phyloP scores from a whole-genome alignment of 2,888 invertebrate species.

The Ormyrus thymus region DNA sequence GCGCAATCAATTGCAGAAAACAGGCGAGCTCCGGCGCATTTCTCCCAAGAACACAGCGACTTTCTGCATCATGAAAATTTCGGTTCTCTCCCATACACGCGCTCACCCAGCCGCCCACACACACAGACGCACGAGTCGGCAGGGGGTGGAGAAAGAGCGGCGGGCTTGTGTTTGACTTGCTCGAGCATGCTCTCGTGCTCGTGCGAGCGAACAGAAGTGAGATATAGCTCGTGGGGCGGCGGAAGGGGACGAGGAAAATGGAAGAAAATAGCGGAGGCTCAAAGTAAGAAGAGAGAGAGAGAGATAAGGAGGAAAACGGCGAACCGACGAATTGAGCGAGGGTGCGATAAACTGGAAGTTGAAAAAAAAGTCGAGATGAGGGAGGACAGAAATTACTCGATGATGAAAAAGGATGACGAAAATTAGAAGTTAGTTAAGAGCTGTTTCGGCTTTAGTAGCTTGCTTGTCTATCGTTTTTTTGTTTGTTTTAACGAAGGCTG shows the following conservation, averaged over 20 bases:
- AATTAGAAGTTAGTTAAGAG: neutral
- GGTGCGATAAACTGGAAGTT: slow-evolving; percentile 20
- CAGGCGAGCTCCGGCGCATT: too few relatives aligned
- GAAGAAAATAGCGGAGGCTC: slow-evolving; percentile 39
- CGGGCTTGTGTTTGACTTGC: slow-evolving; percentile 43
- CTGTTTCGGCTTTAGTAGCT: too few relatives aligned
- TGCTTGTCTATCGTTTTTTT: neutral
- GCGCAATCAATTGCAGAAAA: too few relatives aligned
- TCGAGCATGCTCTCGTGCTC: slow-evolving; percentile 35
- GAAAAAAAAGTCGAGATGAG: neutral
- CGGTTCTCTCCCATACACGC: neutral
- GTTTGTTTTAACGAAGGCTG: neutral
- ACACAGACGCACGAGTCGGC: neutral
- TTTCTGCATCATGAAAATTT: slow-evolving; percentile 2
- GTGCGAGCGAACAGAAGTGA: slow-evolving; percentile 42
- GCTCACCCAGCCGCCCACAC: neutral
- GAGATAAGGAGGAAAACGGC: slow-evolving; percentile 36
- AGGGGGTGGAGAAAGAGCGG: neutral
- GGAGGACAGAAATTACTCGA: neutral
- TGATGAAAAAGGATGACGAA: neutral
- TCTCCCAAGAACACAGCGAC: too few relatives aligned
- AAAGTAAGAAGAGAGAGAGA: slow-evolving; percentile 40
- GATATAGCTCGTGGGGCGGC: slow-evolving; percentile 37
- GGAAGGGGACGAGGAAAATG: slow-evolving; percentile 29
- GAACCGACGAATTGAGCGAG: slow-evolving; percentile 23